Base-by-base conservation (phyloP, 64 coral and sea anemone genomes). In the Pocillopora verrucosa region DNA sequence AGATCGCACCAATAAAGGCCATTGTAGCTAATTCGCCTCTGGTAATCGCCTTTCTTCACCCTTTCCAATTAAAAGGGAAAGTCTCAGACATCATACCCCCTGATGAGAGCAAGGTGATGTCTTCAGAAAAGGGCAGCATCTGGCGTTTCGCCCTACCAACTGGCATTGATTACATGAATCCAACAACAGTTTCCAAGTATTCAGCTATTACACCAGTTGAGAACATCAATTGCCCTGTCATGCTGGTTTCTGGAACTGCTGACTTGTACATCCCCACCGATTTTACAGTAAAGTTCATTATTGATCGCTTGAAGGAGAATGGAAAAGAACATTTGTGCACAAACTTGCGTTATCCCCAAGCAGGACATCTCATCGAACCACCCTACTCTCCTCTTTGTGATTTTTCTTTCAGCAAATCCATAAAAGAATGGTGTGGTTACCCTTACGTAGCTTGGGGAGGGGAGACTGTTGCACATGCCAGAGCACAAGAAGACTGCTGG, bases 351-450 rank as follows among this genome's bases (percentile, higher is more conserved):
- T 94, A 90, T 61, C 80, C 78, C 19, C 88, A 80, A 26, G 92
- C 92, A 11, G 92, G 92, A 26, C 92, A 94, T 74, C 72, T 94
- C 51, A 94, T 93, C 19, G 92, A 93, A 59, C 92, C 92, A 20
- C 92, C 87, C 0, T 77, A 89, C 73, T 76, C 78, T 1, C 92
- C 92, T 0, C 76, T 65, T 34, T 89, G 37, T 37, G 64, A 79
- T 35, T 35, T 60, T 22, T 73, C 83, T 67, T 93, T 83, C 76
- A 36, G 38, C 13, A 87, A 87, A 34, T n/a, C 16, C 68, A 74
- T 26, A 56, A 26, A 56, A 16, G n/a, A 68, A 74, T 17, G 41
- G 72, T 13, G 12, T 1, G 60, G 37, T 34, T 81, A 89, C 30
- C 11, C 63, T 36, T 58, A 75, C 22, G 11, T 93, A 11, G 65